A percentile compares a stretch with the other conserved stretches of the same genome.
Evolutionary conservation across 2,113 vertebrate genomes (phyloP).

Genomic region (Tamias sibiricus): DNA sequence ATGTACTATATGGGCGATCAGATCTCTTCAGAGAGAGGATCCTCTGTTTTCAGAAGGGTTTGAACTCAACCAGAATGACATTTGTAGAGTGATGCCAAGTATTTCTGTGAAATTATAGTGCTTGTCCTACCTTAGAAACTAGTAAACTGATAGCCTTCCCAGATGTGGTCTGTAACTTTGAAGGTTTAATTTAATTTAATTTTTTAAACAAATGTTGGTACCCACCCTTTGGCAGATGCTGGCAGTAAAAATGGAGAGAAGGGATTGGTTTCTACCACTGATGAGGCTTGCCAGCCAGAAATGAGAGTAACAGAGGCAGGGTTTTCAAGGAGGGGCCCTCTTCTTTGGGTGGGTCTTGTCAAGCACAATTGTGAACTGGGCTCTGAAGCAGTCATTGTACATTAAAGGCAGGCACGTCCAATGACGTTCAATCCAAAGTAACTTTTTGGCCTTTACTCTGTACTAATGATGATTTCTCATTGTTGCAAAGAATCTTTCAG

Average conservation of each 20-base stretch:
- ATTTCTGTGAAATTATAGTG: neutral
- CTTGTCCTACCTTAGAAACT: neutral
- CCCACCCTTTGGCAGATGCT: neutral
- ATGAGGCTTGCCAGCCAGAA: neutral
- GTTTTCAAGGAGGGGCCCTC: neutral
- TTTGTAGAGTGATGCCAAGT: neutral
- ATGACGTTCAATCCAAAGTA: constrained; percentile 44
- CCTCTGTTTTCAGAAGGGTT: neutral
- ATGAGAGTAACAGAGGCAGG: neutral
- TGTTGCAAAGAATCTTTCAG: constrained; percentile 61
- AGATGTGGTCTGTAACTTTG: neutral
- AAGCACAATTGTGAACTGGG: neutral
- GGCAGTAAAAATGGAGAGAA: constrained; percentile 16
- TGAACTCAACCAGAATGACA: neutral
- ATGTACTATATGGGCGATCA: too few relatives aligned
- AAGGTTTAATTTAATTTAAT: neutral
- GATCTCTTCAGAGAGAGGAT: neutral
- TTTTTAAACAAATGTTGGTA: neutral
- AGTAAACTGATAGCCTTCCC: neutral
- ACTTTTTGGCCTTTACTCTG: constrained; percentile 30
- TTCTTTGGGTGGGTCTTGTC: neutral
- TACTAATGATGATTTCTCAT: constrained; percentile 53
- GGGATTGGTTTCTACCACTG: neutral
- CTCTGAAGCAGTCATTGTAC: constrained; percentile 56
- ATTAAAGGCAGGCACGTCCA: constrained; percentile 66